Percentiles rank a stretch among this genome's conserved stretches.
phyloP scores from a whole-genome alignment of 2,888 invertebrate genomes.

The Drosophila kanekoi region DNA sequence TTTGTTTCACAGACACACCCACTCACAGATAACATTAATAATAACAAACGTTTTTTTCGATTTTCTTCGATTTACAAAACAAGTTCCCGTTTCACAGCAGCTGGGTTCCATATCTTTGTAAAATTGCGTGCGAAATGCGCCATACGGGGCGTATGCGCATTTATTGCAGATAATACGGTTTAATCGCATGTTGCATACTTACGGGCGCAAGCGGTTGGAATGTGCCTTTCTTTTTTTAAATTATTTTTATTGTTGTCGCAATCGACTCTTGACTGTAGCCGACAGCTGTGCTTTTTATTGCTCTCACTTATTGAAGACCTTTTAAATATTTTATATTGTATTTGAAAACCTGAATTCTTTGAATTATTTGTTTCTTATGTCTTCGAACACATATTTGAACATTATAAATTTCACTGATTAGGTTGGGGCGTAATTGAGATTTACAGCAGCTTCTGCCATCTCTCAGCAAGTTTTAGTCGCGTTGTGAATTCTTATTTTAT shows the following conservation, averaged over 20 bases:
- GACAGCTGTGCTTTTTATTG: constrained; percentile 42
- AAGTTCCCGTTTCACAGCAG: background rate
- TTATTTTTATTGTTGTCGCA: constrained; percentile 38
- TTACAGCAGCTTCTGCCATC: background rate
- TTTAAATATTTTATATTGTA: constrained; percentile 2
- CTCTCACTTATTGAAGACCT: background rate
- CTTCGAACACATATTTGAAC: background rate
- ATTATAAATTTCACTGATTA: background rate
- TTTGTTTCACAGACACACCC: background rate
- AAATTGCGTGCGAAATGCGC: background rate
- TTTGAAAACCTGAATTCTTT: constrained; percentile 12
- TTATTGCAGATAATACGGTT: constrained; percentile 15
- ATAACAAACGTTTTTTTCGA: background rate
- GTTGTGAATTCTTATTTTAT: background rate
- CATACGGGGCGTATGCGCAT: constrained; percentile 34
- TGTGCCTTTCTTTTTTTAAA: constrained; percentile 4
- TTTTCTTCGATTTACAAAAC: background rate
- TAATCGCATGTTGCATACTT: constrained; percentile 62
- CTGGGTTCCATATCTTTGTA: background rate
- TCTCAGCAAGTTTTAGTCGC: background rate
- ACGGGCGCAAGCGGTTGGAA: constrained; percentile 44
- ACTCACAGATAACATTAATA: background rate
- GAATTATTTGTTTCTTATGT: background rate
- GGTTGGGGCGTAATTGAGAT: background rate
- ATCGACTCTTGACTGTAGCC: constrained; percentile 14